Evolutionary conservation across 2,797 vertebrate genomes (phyloP).

Genomic region (Tragelaphus oryx): DNA sequence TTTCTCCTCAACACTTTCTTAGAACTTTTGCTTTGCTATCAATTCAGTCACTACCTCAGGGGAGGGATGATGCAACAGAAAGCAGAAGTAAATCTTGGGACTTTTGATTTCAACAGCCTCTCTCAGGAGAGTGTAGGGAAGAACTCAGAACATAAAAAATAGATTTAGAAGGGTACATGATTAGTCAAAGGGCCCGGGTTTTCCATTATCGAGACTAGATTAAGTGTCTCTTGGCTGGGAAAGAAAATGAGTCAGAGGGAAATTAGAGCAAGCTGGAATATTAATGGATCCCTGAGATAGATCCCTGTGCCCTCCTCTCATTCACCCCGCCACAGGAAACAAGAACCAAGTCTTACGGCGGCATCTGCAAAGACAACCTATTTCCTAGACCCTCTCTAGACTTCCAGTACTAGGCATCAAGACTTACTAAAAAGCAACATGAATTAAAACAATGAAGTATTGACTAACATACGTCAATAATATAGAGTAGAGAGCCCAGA

Average conservation of each 20-base stretch:
- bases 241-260: conserved; percentile 37
- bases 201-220: neutral
- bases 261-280: conserved; percentile 20
- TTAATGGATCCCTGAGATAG: neutral
- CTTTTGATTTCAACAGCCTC: conserved; percentile 21
- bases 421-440: neutral
- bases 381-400: neutral
- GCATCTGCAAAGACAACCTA: neutral
- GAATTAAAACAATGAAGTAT: neutral
- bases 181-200: neutral
- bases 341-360: neutral
- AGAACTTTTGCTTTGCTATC: neutral
- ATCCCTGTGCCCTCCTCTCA: neutral
- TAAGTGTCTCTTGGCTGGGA: conserved; percentile 6
- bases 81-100: conserved; percentile 29
- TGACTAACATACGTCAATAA: neutral
- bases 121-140: neutral
- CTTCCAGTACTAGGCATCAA: neutral
- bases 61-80: neutral
- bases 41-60: neutral
- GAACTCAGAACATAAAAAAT: conserved; percentile 4
- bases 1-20: conserved; percentile 16
- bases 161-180: neutral
- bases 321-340: accelerated
- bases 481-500: neutral